Conservation (phyloP, 2,797 vertebrate species). For the Onychomys leucogaster region DNA sequence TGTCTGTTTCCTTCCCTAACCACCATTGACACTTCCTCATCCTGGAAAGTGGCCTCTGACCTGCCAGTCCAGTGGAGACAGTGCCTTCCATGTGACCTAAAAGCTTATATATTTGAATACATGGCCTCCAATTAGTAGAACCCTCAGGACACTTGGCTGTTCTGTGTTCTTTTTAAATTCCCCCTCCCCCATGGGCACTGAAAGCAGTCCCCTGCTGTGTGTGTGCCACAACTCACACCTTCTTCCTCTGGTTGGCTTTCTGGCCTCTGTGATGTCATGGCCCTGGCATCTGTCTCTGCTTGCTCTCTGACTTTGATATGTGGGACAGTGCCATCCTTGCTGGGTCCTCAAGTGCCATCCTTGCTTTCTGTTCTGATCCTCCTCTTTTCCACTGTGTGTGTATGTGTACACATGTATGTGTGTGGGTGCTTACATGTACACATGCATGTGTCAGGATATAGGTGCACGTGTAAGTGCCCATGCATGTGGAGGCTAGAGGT, state of each 20-base stretch:
- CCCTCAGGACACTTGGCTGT: background rate
- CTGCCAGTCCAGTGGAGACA: background rate
- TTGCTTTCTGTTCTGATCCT: background rate
- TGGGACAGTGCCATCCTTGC: background rate
- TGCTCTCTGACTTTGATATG: background rate
- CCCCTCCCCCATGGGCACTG: background rate
- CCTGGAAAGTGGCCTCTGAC: background rate
- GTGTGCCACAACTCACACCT: too few relatives aligned
- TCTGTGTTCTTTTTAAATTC: background rate
- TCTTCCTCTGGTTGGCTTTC: background rate
- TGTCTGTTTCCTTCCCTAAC: background rate
- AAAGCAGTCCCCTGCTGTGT: background rate
- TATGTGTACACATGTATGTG: background rate
- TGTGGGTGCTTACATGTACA: fast-evolving
- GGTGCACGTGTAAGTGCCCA: background rate
- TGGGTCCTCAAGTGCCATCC: too few relatives aligned
- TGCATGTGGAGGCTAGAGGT: background rate
- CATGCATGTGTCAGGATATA: background rate
- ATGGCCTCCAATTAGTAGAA: too few relatives aligned
- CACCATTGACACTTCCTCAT: background rate
- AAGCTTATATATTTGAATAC: too few relatives aligned
- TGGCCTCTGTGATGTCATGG: background rate
- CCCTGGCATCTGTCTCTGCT: background rate
- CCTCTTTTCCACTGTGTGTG: background rate
- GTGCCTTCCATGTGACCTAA: background rate